Conservation (phyloP, 2,113 vertebrate species). For the Columba janthina region DNA sequence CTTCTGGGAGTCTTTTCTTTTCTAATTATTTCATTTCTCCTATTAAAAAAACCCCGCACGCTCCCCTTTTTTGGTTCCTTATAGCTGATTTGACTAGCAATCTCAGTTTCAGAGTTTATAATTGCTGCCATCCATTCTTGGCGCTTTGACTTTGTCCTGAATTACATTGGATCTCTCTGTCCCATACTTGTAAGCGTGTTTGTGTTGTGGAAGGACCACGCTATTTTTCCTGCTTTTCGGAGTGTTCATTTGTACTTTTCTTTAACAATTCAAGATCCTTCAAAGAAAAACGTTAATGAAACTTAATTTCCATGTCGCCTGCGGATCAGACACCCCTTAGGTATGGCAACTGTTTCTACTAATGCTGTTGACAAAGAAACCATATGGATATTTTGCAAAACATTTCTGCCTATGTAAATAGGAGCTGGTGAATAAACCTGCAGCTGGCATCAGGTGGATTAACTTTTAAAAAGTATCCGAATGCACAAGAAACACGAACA, state of each 20-base stretch:
- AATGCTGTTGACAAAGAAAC: neutral
- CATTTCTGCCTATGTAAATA: neutral
- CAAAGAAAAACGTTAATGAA: neutral
- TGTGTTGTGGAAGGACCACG: neutral
- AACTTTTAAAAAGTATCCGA: neutral
- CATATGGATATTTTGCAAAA: neutral
- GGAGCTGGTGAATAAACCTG: neutral
- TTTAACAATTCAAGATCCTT: neutral
- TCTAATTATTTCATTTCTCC: neutral
- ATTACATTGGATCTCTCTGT: neutral
- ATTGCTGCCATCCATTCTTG: neutral
- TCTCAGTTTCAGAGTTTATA: neutral
- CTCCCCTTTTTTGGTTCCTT: neutral
- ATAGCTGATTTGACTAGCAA: fast-evolving
- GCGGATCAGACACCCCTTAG: neutral
- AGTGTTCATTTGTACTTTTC: neutral
- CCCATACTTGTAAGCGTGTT: fast-evolving
- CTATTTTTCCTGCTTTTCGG: neutral
- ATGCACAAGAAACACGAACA: neutral
- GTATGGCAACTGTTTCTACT: neutral
- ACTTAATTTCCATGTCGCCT: neutral
- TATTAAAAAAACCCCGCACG: neutral
- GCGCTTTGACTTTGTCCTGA: neutral
- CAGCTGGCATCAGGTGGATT: neutral
- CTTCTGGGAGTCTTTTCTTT: neutral